Evolutionary conservation across 2,113 vertebrate species (phyloP), one percentile per base, ranked within the genome.

Genomic region (Nothocercus julius): DNA sequence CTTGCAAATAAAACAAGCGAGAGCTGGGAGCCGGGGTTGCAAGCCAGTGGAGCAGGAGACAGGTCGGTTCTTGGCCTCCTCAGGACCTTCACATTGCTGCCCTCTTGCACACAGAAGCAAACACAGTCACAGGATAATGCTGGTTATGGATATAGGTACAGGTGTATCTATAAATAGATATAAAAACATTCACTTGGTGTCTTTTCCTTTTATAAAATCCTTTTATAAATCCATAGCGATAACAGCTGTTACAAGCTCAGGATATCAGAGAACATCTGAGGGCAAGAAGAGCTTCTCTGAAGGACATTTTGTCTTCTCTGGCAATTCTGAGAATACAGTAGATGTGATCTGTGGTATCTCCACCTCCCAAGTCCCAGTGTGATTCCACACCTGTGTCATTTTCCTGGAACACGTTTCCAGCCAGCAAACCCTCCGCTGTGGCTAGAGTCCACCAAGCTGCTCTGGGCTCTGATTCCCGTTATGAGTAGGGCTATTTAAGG

Each of bases 381-480:
- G 86, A 2, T 67, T 38, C 44, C 88, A 74, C 87, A 83, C 85
- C 75, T 13, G 16, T 0, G 20, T 69, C 47, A 53, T 34, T 74
- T 32, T 85, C 56, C 77, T 49, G 78, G 87, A 64, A 34, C 32
- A 5, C 0, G 3, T 77, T 34, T 76, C 62, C 75, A 47, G 40
- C 38, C 67, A 59, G 53, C 70, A 42, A 74, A 18, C 27, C 40
- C 70, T 7, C 9, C 2, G 28, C 95, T 94, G 95, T 10, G 95
- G 87, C 85, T 98, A 97, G 38, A 96, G 90, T 72, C 96, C 74
- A 0, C 7, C 92, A 0, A 96, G 77, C 56, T 93, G 97, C 0
- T 94, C 93, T 0, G 88, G 93, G 75, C 72, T 94, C 92, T 96
- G 97, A 5, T 97, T 96, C 38, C 96, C 93, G 0, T 97, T 97